Conservation (phyloP, 2,113 vertebrate species). For the Equus quagga region DNA sequence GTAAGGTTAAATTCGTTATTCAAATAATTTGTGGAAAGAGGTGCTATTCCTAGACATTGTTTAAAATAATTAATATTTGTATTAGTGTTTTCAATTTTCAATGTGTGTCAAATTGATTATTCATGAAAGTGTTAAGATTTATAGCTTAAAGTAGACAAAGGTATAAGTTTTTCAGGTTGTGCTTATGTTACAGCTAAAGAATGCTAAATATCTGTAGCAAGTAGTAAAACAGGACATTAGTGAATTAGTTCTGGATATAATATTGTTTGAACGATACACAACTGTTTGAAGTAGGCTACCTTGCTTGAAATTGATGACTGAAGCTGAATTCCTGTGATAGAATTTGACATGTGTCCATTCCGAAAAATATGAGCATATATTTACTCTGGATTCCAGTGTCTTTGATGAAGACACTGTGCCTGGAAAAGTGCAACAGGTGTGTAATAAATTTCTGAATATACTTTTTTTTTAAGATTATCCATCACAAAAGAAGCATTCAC, state of each 20-base stretch:
- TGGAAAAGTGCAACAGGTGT: background rate
- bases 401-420: background rate
- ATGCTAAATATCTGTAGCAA: background rate
- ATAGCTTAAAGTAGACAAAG: background rate
- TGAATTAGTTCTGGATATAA: background rate
- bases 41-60: background rate
- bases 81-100: conserved; percentile 35
- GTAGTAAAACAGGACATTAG: background rate
- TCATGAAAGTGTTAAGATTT: background rate
- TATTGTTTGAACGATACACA: background rate
- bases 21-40: background rate
- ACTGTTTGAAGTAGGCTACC: background rate
- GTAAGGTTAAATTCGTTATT: background rate
- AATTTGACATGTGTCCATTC: background rate
- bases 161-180: background rate
- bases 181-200: background rate
- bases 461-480: background rate
- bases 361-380: background rate
- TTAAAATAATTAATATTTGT: conserved; percentile 38
- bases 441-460: background rate
- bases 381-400: background rate
- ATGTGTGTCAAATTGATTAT: background rate
- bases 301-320: background rate
- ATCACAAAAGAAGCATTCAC: background rate
- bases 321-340: background rate